A percentile compares a stretch with the other conserved stretches of the same genome.
phyloP scores from a whole-genome alignment of 1,140 invertebrate genomes.

The Mercenaria mercenaria region DNA sequence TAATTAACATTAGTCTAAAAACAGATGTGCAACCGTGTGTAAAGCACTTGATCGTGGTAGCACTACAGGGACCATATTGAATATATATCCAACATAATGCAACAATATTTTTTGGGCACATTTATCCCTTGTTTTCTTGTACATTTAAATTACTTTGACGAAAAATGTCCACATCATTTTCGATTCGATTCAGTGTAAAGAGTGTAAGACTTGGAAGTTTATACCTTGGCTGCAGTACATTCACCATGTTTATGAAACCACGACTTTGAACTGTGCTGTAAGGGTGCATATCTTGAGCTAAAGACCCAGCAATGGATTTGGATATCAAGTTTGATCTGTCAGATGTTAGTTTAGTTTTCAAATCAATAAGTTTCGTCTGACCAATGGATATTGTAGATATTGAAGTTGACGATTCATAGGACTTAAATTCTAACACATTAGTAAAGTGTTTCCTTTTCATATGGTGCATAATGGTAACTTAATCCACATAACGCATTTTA shows the following conservation, averaged over 20 bases:
- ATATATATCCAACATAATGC: no score
- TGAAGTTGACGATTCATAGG: not conserved
- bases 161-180: no score
- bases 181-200: no score
- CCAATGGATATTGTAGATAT: not conserved
- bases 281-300: slow-evolving; percentile 16
- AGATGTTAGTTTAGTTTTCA: not conserved
- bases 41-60: no score
- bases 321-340: not conserved
- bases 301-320: not conserved
- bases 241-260: slow-evolving; percentile 29
- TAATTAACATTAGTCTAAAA: no score
- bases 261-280: slow-evolving; percentile 8
- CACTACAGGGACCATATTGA: no score
- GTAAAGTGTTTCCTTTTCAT: not conserved
- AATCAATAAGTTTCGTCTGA: not conserved
- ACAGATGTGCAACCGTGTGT: no score
- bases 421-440: not conserved
- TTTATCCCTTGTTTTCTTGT: no score
- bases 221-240: slow-evolving; percentile 19
- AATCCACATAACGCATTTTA: slow-evolving; percentile 1
- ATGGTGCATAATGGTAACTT: not conserved
- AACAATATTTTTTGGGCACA: no score
- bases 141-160: no score
- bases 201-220: slow-evolving; percentile 17